phyloP scores from a whole-genome alignment of 2,888 invertebrate genomes.

The Caenorhabditis sp. region DNA sequence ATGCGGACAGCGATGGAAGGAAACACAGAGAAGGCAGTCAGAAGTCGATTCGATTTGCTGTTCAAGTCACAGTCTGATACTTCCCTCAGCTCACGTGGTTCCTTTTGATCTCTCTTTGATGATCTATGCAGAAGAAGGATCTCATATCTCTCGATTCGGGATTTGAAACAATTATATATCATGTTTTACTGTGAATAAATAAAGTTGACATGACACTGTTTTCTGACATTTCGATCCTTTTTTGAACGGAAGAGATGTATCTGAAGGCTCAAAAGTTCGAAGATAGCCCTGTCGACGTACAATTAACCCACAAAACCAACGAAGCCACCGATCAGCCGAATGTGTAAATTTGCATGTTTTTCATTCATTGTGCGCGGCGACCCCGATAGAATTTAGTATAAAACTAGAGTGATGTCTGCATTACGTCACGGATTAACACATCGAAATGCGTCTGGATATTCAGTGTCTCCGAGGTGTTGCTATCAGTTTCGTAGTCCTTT shows the following conservation, averaged over 20 bases:
- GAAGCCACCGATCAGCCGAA: slow-evolving; percentile 13
- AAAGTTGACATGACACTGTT: no score
- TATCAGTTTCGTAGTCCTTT: slow-evolving; percentile 46
- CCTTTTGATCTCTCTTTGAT: neutral
- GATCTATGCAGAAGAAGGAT: neutral
- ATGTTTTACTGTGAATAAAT: neutral
- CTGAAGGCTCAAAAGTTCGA: slow-evolving; percentile 8
- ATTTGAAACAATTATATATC: neutral
- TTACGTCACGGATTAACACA: neutral
- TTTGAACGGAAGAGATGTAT: neutral
- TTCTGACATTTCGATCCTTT: neutral
- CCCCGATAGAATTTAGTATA: slow-evolving; percentile 35
- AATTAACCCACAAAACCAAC: slow-evolving; percentile 55
- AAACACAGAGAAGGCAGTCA: neutral
- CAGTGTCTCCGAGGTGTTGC: slow-evolving; percentile 60
- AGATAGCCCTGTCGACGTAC: slow-evolving; percentile 17
- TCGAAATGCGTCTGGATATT: slow-evolving; percentile 49
- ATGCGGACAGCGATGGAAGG: neutral
- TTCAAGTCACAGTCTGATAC: slow-evolving; percentile 4
- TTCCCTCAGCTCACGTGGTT: no score
- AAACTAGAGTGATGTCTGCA: neutral
- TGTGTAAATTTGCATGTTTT: slow-evolving; percentile 42
- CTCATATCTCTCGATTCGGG: slow-evolving; percentile 14
- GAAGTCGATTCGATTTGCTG: slow-evolving; percentile 7
- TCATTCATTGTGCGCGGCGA: slow-evolving; percentile 14